Evolutionary conservation across 2,888 invertebrate species (phyloP).

Genomic region (Acanthopleura granulata): DNA sequence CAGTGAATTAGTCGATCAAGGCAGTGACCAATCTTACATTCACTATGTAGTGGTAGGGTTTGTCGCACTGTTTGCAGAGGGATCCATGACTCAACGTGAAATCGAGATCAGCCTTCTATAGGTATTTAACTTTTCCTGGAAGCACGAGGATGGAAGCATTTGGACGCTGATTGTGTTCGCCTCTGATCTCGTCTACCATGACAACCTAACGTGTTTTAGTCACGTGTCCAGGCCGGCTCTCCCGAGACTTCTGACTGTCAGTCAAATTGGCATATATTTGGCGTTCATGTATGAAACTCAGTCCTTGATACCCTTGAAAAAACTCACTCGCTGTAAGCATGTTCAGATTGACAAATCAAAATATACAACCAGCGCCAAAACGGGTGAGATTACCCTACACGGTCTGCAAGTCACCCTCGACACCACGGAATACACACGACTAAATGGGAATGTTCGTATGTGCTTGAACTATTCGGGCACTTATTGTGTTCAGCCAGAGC

Average conservation of each 20-base stretch:
- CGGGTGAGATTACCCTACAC: neutral
- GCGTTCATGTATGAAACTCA: neutral
- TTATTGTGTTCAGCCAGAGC: neutral
- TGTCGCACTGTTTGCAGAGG: neutral
- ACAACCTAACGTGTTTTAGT: neutral
- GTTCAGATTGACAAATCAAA: neutral
- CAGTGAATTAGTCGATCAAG: neutral
- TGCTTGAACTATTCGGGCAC: neutral
- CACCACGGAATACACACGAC: neutral
- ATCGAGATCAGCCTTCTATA: neutral
- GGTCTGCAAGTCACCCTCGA: neutral
- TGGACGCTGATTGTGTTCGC: neutral
- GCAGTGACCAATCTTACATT: neutral
- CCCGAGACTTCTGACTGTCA: neutral
- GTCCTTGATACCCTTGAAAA: neutral
- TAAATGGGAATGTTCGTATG: neutral
- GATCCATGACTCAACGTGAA: neutral
- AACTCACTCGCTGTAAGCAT: slow-evolving; percentile 1
- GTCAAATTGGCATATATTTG: neutral
- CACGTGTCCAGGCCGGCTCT: neutral
- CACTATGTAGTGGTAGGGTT: neutral
- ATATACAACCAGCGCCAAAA: neutral
- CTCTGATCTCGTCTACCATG: neutral
- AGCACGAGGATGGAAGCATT: neutral
- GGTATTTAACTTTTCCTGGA: neutral